Percentiles rank a stretch among this genome's conserved stretches.
Evolutionary conservation across 2,113 vertebrate species (phyloP).

Genomic region (Drymodes brunneopygia): DNA sequence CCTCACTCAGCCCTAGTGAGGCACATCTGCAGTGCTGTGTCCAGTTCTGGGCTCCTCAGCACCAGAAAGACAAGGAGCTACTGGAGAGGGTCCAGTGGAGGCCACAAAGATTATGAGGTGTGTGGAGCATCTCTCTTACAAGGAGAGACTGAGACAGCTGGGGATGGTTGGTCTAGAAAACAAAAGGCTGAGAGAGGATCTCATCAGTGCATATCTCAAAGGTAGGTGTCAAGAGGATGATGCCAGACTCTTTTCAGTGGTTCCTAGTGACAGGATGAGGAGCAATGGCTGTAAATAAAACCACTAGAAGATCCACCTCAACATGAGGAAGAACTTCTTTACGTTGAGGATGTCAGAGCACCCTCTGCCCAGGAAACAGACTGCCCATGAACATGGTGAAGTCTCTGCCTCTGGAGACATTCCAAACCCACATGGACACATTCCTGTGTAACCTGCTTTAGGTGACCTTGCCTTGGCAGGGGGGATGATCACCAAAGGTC

Average conservation of each 20-base stretch:
- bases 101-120: not conserved
- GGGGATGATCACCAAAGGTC: not conserved
- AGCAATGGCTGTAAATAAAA: not conserved
- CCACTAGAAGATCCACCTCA: not conserved
- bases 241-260: not conserved
- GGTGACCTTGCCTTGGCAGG: not conserved
- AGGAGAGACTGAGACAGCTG: not conserved
- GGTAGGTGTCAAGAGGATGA: not conserved
- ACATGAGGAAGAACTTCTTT: not conserved
- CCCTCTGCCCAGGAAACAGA: not conserved
- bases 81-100: not conserved
- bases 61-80: not conserved
- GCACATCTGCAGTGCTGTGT: not conserved
- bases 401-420: not conserved
- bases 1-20: fast-evolving
- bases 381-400: not conserved
- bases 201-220: not conserved
- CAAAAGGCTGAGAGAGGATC: not conserved
- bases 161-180: not conserved
- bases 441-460: not conserved
- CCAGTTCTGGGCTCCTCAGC: not conserved
- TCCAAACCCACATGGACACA: not conserved
- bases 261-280: not conserved
- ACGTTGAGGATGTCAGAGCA: too few species aligned
- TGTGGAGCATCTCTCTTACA: fast-evolving